phyloP scores from a whole-genome alignment of 1,140 invertebrate species.

The Saxidomus purpurata region DNA sequence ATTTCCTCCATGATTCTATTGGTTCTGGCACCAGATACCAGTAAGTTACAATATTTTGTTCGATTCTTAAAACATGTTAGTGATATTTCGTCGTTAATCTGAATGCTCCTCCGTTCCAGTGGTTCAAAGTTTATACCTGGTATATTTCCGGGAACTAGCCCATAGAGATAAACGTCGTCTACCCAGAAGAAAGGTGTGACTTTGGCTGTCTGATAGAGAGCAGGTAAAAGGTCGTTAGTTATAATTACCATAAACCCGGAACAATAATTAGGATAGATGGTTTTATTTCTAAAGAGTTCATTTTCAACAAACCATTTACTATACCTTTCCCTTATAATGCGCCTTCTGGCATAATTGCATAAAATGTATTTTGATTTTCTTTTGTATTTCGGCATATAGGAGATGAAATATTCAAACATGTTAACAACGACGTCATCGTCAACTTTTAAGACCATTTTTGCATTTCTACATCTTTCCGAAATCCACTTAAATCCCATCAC shows the following conservation, averaged over 20 bases:
- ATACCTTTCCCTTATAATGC: conserved; percentile 18
- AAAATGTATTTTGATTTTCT: conserved; percentile 39
- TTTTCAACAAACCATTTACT: conserved; percentile 62
- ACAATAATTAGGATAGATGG: conserved; percentile 81
- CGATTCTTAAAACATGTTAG: no score
- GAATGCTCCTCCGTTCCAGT: no score
- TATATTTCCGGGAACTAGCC: conserved; percentile 73
- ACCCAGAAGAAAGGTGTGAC: conserved; percentile 72
- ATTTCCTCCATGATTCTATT: no score
- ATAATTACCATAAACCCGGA: conserved; percentile 83
- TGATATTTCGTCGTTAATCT: no score
- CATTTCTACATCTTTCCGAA: conserved; percentile 89
- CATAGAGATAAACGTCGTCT: conserved; percentile 82
- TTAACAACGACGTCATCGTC: conserved; percentile 96
- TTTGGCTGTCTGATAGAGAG: conserved; percentile 76
- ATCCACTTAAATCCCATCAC: conserved; percentile 92
- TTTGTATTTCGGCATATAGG: not conserved
- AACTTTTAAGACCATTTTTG: conserved; percentile 93
- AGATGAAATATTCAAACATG: conserved; percentile 86
- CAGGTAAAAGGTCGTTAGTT: conserved; percentile 80
- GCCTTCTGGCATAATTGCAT: conserved; percentile 23
- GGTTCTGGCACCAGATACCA: no score
- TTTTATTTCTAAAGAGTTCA: conserved; percentile 33
- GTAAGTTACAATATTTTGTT: no score
- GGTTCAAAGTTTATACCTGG: no score